Evolutionary conservation across 2,797 vertebrate species (phyloP).

Genomic region (Alcedo atthis): DNA sequence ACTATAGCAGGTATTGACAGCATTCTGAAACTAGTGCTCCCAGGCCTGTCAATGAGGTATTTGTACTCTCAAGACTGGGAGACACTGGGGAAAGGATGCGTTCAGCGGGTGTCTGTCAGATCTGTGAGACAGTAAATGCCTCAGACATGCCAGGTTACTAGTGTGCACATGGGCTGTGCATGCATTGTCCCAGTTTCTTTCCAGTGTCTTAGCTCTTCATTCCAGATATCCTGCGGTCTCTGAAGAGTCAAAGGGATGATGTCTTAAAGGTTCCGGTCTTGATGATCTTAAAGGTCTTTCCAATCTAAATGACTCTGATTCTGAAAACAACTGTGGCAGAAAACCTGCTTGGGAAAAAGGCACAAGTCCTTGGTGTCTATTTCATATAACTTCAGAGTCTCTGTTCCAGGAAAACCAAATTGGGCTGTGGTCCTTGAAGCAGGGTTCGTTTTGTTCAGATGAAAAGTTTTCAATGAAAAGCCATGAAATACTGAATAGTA

Average conservation of each 20-base stretch:
- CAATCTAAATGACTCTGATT: background rate
- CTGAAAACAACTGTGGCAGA: background rate
- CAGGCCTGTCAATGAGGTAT: background rate
- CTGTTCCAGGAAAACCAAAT: background rate
- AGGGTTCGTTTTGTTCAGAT: background rate
- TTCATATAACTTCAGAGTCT: background rate
- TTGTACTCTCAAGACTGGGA: background rate
- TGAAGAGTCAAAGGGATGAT: background rate
- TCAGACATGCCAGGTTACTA: rapidly evolving
- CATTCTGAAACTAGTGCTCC: background rate
- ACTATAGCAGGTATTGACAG: background rate
- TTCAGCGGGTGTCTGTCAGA: background rate
- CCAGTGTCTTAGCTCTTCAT: background rate
- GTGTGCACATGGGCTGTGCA: too few species aligned
- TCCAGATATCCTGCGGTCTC: background rate
- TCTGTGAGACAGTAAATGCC: background rate
- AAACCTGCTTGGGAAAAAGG: background rate
- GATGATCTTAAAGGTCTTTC: background rate
- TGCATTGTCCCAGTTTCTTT: background rate
- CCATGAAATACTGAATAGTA: background rate
- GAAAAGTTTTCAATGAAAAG: background rate
- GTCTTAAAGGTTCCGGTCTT: background rate
- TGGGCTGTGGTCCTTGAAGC: background rate
- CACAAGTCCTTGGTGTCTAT: background rate
- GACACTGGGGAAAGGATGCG: background rate